Evolutionary conservation across 1,140 invertebrate species (phyloP), one percentile per base, ranked within the genome.

Genomic region (Drepana arcuata): DNA sequence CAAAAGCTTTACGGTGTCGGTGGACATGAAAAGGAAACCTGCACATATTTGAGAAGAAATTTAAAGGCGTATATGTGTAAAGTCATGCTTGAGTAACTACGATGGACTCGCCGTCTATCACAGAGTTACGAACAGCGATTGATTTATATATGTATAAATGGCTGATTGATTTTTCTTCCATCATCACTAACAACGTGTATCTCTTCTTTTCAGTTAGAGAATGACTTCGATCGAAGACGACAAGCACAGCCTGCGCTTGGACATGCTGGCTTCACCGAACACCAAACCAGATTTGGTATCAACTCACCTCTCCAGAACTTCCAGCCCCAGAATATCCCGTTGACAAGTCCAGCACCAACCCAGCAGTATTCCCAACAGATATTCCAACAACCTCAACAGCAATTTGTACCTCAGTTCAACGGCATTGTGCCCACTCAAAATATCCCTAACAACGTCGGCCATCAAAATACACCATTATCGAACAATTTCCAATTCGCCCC

Each of bases 221-320:
- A 82, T 72, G 74, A 82, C 26, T 82, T 63, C 64, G 78, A 82
- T 27, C 61, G 73, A 68, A 71, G 51, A 59, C 65, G 74, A 49
- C 73, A 71, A 44, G 58, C 64, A 13, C 24, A 70, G 44, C 56
- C 65, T 11, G 21, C 58, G 6, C 40, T 62, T 36, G 64, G 65
- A 13, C 69, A 70, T 16, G 52, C 67, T 10, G 74, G 71, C 6
- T 78, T 82, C 46, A 77, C 49, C 33, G 74, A 82, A 30, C 77
- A 81, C 35, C 78, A 79, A 46, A 70, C 70, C 11, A 74, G 78
- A 66, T 82, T 78, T 34, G 78, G 78, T 11, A 41, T 75, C 16
- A 73, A 44, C 18, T 66, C 72, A 10, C 72, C 68, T 1, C 47
- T 81, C 5, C 73, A 75, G 35, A 77, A 59, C 33, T 80, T 74